These are phyloP conservation scores for Drosophila neocordata DNA, from an alignment of 1,140 invertebrate species.

Conservation along the genomic window DNA sequence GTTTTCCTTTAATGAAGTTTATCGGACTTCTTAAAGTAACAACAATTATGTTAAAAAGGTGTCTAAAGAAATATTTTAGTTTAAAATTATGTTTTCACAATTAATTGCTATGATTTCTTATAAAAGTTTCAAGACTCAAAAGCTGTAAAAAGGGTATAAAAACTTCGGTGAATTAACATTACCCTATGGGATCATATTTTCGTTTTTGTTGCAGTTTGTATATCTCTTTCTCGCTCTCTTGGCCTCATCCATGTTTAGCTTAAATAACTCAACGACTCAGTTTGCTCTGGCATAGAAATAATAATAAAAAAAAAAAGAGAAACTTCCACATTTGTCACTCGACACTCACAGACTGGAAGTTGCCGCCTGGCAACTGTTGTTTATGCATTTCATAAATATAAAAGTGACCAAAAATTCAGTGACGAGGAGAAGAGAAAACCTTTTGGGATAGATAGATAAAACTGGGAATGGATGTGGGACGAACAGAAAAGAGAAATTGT, in stretches of 20 bases:
- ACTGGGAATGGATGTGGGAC: neutral
- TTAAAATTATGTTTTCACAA: too few relatives aligned
- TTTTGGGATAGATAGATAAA: constrained; percentile 35
- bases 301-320: constrained; percentile 6
- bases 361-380: constrained; percentile 35
- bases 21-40: too few relatives aligned
- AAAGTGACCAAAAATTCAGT: constrained; percentile 51
- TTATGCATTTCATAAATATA: constrained; percentile 64
- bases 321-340: constrained; percentile 53
- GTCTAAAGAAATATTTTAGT: too few relatives aligned
- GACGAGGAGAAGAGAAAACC: constrained; percentile 41
- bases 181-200: neutral
- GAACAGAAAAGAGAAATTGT: neutral
- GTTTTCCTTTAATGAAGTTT: too few relatives aligned
- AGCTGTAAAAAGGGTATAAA: neutral
- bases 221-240: constrained; percentile 20
- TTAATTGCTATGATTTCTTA: too few relatives aligned
- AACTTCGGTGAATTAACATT: neutral
- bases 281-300: constrained; percentile 51
- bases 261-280: constrained; percentile 55
- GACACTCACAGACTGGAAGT: constrained; percentile 39
- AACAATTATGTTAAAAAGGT: too few relatives aligned
- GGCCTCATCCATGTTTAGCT: constrained; percentile 52
- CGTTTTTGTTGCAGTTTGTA: constrained; percentile 29
- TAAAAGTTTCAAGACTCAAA: too few relatives aligned